A percentile compares a stretch with the other conserved stretches of the same genome.
phyloP scores from a whole-genome alignment of 2,113 vertebrate genomes.

The Orycteropus afer region DNA sequence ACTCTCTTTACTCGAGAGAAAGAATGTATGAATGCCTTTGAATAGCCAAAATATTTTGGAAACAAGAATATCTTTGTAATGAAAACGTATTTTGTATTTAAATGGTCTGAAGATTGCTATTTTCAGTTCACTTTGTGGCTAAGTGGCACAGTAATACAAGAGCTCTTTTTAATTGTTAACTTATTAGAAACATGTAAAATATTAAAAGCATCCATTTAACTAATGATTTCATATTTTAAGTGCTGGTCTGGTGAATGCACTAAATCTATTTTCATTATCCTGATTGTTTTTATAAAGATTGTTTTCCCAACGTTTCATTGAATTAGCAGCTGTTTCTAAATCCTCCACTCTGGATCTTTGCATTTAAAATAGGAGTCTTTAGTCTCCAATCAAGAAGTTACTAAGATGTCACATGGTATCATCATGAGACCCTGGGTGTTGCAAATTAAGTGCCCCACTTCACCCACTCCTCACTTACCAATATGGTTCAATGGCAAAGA shows the following conservation, averaged over 20 bases:
- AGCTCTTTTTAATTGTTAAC: neutral
- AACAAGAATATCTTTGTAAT: conserved; percentile 43
- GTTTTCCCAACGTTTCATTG: conserved; percentile 30
- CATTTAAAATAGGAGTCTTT: conserved; percentile 4
- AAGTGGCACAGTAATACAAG: neutral
- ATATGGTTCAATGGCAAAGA: neutral
- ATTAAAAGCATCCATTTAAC: conserved; percentile 35
- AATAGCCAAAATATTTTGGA: conserved; percentile 27
- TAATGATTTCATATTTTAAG: neutral
- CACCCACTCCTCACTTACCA: neutral
- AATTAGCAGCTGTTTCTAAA: conserved; percentile 44
- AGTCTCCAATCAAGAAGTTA: neutral
- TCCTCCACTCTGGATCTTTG: neutral
- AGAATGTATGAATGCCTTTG: neutral
- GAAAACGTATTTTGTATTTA: conserved; percentile 50
- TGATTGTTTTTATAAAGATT: neutral
- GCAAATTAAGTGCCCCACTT: neutral
- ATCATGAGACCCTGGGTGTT: neutral
- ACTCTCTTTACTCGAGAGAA: neutral
- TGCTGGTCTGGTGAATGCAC: neutral
- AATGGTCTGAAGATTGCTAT: neutral
- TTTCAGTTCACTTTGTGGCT: neutral
- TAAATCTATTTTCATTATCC: conserved; percentile 10
- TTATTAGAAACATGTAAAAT: conserved; percentile 48
- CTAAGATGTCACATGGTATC: neutral